phyloP scores from a whole-genome alignment of 2,888 invertebrate genomes.

The Lomographa bimaculata region DNA sequence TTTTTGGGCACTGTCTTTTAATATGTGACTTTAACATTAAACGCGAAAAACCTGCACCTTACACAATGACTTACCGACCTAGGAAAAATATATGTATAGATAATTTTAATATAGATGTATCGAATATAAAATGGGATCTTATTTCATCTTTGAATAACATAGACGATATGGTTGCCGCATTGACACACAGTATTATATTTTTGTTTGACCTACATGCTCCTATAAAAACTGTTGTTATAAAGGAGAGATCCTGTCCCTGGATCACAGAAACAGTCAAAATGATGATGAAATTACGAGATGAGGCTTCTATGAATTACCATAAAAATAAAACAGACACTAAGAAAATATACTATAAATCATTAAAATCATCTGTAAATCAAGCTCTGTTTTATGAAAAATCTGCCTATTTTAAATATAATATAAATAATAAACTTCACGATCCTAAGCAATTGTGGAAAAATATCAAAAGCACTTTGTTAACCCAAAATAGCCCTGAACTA shows the following conservation, averaged over 20 bases:
- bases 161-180: neutral
- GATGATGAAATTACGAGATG: neutral
- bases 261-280: too few relatives aligned
- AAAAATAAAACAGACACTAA: neutral
- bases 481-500: neutral
- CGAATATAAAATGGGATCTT: neutral
- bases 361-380: neutral
- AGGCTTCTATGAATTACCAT: neutral
- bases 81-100: neutral
- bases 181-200: neutral
- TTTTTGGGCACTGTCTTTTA: neutral
- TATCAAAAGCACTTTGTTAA: too few relatives aligned
- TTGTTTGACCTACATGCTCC: neutral
- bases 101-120: too few relatives aligned
- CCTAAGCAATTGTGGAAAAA: too few relatives aligned
- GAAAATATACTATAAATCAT: too few relatives aligned
- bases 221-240: too few relatives aligned
- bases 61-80: neutral
- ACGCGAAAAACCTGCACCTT: neutral
- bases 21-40: neutral
- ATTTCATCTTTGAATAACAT: neutral
- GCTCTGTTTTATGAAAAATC: neutral
- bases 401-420: constrained; percentile 4
- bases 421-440: neutral
- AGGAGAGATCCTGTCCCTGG: too few relatives aligned